Evolutionary conservation across 1,140 invertebrate genomes (phyloP).

Genomic region (Maniola jurtina): DNA sequence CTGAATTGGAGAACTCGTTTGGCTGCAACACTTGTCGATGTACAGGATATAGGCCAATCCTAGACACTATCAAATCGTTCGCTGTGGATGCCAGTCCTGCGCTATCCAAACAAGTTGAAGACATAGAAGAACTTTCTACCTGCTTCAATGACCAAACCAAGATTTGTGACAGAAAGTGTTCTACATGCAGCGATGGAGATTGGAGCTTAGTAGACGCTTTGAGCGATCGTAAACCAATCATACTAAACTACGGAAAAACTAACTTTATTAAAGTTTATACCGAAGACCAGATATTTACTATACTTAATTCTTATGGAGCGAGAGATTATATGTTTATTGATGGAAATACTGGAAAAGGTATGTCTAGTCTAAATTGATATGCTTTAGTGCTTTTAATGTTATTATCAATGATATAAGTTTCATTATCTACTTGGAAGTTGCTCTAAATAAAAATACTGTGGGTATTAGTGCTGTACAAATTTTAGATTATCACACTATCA

Average conservation of each 20-base stretch:
- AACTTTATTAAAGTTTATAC: slow-evolving; percentile 57
- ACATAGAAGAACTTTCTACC: slow-evolving; percentile 80
- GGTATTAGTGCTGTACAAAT: too few relatives aligned
- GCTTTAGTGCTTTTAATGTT: not conserved
- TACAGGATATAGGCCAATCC: slow-evolving; percentile 92
- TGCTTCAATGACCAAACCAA: slow-evolving; percentile 40
- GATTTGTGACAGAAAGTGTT: slow-evolving; percentile 52
- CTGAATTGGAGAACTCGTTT: slow-evolving; percentile 86
- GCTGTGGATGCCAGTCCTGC: slow-evolving; percentile 80
- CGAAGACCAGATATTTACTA: slow-evolving; percentile 52
- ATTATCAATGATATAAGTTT: not conserved
- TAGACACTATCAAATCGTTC: slow-evolving; percentile 90
- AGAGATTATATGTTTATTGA: slow-evolving; percentile 78
- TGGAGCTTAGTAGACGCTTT: slow-evolving; percentile 50
- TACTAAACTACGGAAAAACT: slow-evolving; percentile 42
- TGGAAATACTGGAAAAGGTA: slow-evolving; percentile 83
- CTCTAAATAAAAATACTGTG: too few relatives aligned
- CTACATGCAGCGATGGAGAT: slow-evolving; percentile 45
- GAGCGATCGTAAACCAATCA: slow-evolving; percentile 27
- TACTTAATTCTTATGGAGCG: slow-evolving; percentile 40
- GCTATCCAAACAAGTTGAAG: slow-evolving; percentile 74
- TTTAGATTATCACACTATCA: too few relatives aligned
- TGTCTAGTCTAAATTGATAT: not conserved
- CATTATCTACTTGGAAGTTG: not conserved
- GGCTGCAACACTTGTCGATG: slow-evolving; percentile 93